Evolutionary conservation across 2,797 vertebrate genomes (phyloP), one percentile per base, ranked within the genome.

Genomic region (Protosalanx chinensis): DNA sequence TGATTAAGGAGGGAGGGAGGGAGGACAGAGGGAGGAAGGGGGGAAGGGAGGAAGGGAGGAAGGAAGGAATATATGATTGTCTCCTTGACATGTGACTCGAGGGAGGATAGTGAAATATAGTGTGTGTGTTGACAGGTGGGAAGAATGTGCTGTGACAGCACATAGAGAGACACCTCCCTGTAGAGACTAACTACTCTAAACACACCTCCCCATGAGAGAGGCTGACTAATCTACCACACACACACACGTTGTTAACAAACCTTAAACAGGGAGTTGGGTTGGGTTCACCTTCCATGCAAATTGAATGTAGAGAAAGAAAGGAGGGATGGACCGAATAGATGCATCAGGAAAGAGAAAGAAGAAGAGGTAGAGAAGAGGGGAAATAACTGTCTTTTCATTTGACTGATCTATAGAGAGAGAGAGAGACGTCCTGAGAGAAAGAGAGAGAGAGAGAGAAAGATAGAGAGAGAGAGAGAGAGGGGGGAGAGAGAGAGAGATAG

Each of bases 91-190:
- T n/a, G 33, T 41, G 62, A 64, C 4, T 1, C 3, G 1, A 27
- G 10, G 64, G 64, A 67, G 64, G 46, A 4, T 4, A 12, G 35
- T 5, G 23, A n/a, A 5, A 41, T 13, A 46, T 18, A 41, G 49
- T 68, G 32, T 58, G 23, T 62, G 53, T 73, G 51, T 53, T 16
- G 15, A 53, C 37, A 57, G 62, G 35, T 68, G 23, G 1, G 10
- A 15, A 58, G 68, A 73, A 74, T 67, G 68, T 68, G 71, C 78
- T 27, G 68, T 37, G 29, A 64, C 66, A 71, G 72, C 71, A 73
- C 37, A 72, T 33, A 29, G 13, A 4, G 15, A 32, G 37, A 12
- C 35, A 41, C 46, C 59, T 20, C 58, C 35, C 37, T 51, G 30
- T 16, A 64, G 27, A 41, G 20, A 13, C 12, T 56, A 35, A 56